A percentile compares a stretch with the other conserved stretches of the same genome.
Evolutionary conservation across 2,113 vertebrate species (phyloP).

Genomic region (Limnothrissa miodon): DNA sequence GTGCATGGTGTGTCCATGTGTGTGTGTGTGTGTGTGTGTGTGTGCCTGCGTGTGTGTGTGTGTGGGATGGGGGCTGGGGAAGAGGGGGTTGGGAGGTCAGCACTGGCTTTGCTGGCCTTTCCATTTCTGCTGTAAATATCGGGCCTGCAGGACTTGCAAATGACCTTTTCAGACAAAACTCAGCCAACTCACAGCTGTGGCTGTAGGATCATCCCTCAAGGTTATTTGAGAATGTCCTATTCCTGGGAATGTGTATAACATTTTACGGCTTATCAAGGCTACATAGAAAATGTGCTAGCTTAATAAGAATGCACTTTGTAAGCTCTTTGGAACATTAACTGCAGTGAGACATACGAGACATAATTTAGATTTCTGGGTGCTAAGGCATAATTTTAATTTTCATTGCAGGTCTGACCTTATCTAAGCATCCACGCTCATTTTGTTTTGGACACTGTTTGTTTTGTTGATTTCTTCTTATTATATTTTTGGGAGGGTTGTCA

Average conservation of each 20-base stretch:
- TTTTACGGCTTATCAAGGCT: not conserved
- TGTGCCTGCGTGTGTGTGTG: not conserved
- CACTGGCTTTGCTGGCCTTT: conserved; percentile 4
- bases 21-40: not conserved
- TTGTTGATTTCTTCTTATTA: not conserved
- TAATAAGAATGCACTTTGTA: not conserved
- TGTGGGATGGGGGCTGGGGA: not conserved
- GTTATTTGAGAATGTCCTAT: not conserved
- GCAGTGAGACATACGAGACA: not conserved
- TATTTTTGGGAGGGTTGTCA: not conserved
- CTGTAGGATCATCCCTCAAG: not conserved
- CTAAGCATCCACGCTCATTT: not conserved
- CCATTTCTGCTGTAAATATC: not conserved
- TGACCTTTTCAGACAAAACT: conserved; percentile 11
- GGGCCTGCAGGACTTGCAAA: conserved; percentile 13
- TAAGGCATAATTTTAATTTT: not conserved
- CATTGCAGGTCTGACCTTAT: not conserved
- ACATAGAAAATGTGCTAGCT: not conserved
- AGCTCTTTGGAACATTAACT: not conserved
- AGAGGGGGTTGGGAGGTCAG: not conserved
- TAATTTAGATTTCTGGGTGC: not conserved
- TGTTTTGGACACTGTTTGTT: not conserved
- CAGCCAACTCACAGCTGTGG: conserved; percentile 6
- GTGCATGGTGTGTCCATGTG: conserved; percentile 8
- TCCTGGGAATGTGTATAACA: not conserved